Percentiles rank a stretch among this genome's conserved stretches.
Conservation (phyloP, 2,113 vertebrate species). For the Platycercus adscitus region DNA sequence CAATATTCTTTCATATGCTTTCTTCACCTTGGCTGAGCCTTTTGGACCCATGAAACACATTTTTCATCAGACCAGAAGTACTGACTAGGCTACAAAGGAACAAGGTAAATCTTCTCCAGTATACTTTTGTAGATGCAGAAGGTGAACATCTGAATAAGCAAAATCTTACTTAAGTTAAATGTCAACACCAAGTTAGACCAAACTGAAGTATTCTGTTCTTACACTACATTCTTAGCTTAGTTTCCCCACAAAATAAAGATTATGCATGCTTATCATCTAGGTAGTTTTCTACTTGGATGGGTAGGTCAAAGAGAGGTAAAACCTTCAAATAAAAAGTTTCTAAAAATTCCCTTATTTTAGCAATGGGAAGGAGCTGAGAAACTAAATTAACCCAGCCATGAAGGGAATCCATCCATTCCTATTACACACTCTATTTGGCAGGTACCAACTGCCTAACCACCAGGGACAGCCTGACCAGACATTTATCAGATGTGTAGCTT, state of each 20-base stretch:
- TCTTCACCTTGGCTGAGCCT: neutral
- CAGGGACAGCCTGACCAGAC: neutral
- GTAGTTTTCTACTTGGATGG: neutral
- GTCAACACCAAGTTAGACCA: neutral
- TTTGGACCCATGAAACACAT: neutral
- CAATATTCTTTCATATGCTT: accelerated
- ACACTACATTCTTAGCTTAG: neutral
- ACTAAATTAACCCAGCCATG: neutral
- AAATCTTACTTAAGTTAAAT: neutral
- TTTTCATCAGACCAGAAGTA: neutral
- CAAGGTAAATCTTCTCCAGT: neutral
- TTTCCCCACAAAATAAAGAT: neutral
- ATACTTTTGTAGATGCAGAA: neutral
- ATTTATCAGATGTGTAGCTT: neutral
- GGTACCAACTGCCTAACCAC: neutral
- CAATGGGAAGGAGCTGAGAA: neutral
- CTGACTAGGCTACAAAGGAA: neutral
- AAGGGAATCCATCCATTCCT: neutral
- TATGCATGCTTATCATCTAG: neutral
- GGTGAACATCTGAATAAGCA: neutral
- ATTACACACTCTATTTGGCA: neutral
- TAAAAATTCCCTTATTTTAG: neutral
- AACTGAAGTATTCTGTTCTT: neutral
- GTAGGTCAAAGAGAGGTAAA: neutral
- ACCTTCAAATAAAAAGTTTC: neutral